Evolutionary conservation across 2,797 vertebrate genomes (phyloP), one percentile per base, ranked within the genome.

Genomic region (Mus spretus): DNA sequence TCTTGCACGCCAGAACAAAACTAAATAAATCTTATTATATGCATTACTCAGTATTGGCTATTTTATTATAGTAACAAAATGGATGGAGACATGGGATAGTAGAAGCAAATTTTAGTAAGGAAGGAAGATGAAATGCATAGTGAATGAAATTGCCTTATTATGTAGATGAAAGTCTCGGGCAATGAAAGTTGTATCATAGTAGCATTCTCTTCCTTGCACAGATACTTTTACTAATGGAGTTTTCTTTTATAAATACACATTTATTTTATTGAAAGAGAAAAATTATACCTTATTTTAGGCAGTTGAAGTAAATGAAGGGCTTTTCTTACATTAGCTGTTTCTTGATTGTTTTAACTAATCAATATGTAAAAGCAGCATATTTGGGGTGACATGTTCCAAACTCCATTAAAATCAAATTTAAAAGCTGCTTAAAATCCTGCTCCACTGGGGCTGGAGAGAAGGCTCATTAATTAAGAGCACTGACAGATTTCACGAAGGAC

Each of bases 281-380:
- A 61, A 55, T 83, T 80, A 63, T 75, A 44, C 28, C 75, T 95
- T 84, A 84, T 89, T 95, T 93, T 96, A 81, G 47, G 47, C 47
- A 88, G 37, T 26, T 93, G 63, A 80, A 40, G 72, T 63, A 79
- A 28, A 3, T 72, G 28, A 84, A 95, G 53, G 50, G 40, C 13
- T 86, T 96, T 85, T 81, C 8, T 34, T 75, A 24, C 24, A 75
- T 91, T 77, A 55, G 10, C 67, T 77, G 28, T 78, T 90, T 90
- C 28, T 90, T 55, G 70, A 24, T 81, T 19, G 47, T 67, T 67
- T 83, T 63, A 93, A 90, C 53, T 57, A 86, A 65, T 55, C 65
- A 87, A 67, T 86, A 87, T 75, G 47, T 19, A 26, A 90, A 67
- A 87, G 26, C 81, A 57, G 6, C 13, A 77, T 75, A 90, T 91